Evolutionary conservation across 2,888 invertebrate genomes (phyloP).

Genomic region (Scaptomyza caliginosa): DNA sequence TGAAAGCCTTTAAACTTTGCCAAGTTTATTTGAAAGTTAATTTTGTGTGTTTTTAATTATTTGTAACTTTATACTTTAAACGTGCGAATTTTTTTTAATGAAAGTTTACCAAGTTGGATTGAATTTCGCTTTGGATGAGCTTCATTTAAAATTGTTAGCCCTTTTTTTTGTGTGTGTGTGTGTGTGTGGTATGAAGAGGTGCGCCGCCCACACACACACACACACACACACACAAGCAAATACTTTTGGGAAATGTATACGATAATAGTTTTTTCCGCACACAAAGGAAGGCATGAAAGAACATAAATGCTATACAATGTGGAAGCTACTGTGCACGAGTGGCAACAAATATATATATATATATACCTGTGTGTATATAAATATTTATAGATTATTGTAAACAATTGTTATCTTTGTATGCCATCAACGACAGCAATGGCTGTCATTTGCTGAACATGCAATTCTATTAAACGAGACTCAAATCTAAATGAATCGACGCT

Average conservation of each 20-base stretch:
- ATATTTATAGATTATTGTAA: slow-evolving; percentile 60
- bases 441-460: slow-evolving; percentile 7
- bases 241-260: slow-evolving; percentile 30
- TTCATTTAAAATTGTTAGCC: slow-evolving; percentile 46
- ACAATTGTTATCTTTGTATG: slow-evolving; percentile 68
- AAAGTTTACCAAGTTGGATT: slow-evolving; percentile 1
- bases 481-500: slow-evolving; percentile 27
- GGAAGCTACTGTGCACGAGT: slow-evolving; percentile 7
- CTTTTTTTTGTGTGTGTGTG: too few species aligned
- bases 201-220: too few species aligned
- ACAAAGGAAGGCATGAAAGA: slow-evolving; percentile 5
- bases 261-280: too few species aligned
- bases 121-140: slow-evolving; percentile 8
- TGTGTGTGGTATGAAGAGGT: too few species aligned
- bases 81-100: too few species aligned
- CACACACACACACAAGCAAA: too few species aligned
- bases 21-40: background rate
- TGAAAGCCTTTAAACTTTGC: background rate
- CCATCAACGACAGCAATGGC: slow-evolving; percentile 30
- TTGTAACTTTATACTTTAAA: background rate
- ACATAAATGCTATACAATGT: background rate
- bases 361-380: slow-evolving; percentile 63
- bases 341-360: slow-evolving; percentile 42
- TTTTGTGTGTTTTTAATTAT: background rate
- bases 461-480: slow-evolving; percentile 18